Conservation (phyloP, 37 sponge, comb jelly and placozoan species). For the Tethya wilhelma region DNA sequence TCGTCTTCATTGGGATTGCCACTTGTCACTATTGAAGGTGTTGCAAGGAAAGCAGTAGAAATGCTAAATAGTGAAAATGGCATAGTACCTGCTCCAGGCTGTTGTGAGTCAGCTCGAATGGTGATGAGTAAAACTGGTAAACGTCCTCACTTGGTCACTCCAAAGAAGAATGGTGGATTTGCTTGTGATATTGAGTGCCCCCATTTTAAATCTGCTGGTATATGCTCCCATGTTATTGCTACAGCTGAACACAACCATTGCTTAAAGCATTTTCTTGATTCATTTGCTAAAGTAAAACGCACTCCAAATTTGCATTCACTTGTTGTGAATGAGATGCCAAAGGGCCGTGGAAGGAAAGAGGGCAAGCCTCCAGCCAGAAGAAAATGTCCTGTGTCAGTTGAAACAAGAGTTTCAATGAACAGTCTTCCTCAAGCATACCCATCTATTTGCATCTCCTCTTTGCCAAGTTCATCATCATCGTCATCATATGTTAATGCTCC, state of each 20-base stretch:
- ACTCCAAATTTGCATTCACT: background rate
- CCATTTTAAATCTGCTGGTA: background rate
- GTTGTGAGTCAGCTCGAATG: background rate
- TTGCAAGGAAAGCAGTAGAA: background rate
- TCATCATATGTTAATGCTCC: too few relatives aligned
- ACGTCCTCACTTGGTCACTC: slow-evolving; percentile 6
- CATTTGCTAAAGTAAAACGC: background rate
- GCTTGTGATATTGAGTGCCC: slow-evolving; percentile 7
- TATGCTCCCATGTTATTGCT: slow-evolving; percentile 25
- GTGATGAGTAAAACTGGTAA: slow-evolving; percentile 3
- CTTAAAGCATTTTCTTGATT: background rate
- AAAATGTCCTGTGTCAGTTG: background rate
- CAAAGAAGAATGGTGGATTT: slow-evolving; percentile 1
- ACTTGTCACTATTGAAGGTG: background rate
- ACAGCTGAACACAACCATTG: background rate
- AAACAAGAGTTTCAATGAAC: background rate
- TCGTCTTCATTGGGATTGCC: background rate
- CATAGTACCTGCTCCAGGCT: slow-evolving; percentile 1
- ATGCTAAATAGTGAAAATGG: background rate
- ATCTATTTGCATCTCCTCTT: background rate
- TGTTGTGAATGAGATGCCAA: background rate
- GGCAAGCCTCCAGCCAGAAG: background rate
- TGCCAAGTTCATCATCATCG: background rate
- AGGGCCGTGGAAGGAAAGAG: background rate
- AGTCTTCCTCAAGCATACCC: background rate